Percentiles rank a stretch among this genome's conserved stretches.
Conservation (phyloP, 2,113 vertebrate genomes). For the Halichoerus grypus region DNA sequence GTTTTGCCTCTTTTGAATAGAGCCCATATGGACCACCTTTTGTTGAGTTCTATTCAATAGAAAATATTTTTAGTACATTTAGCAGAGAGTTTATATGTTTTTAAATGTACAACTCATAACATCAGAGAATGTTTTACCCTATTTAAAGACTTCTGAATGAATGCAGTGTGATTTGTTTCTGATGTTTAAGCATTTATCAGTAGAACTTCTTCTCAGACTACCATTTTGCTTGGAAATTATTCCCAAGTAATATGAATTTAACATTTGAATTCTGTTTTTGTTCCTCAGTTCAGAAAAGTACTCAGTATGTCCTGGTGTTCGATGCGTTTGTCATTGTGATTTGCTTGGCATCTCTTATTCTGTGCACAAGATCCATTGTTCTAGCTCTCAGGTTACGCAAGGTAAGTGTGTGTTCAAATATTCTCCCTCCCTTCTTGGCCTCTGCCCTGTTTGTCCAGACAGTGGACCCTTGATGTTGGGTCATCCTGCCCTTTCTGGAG, state of each 20-base stretch:
- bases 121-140: not conserved
- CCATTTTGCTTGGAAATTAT: constrained; percentile 2
- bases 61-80: constrained; percentile 1
- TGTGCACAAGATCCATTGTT: constrained; percentile 95
- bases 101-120: not conserved
- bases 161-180: not conserved
- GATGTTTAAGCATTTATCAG: not conserved
- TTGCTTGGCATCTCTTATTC: constrained; percentile 93
- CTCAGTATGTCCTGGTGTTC: constrained; percentile 93
- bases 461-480: not conserved
- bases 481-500: not conserved
- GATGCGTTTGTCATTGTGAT: constrained; percentile 94
- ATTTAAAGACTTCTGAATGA: not conserved
- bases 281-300: constrained; percentile 93
- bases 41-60: not conserved
- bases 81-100: not conserved
- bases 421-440: too few relatives aligned
- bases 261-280: not conserved
- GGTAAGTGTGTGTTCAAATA: constrained; percentile 84
- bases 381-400: constrained; percentile 93
- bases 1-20: not conserved
- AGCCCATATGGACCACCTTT: not conserved
- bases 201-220: not conserved
- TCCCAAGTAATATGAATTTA: not conserved
- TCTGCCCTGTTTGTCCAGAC: not conserved